Base-by-base conservation (phyloP, 2,888 invertebrate genomes). In the Stenoptilia bipunctidactyla region DNA sequence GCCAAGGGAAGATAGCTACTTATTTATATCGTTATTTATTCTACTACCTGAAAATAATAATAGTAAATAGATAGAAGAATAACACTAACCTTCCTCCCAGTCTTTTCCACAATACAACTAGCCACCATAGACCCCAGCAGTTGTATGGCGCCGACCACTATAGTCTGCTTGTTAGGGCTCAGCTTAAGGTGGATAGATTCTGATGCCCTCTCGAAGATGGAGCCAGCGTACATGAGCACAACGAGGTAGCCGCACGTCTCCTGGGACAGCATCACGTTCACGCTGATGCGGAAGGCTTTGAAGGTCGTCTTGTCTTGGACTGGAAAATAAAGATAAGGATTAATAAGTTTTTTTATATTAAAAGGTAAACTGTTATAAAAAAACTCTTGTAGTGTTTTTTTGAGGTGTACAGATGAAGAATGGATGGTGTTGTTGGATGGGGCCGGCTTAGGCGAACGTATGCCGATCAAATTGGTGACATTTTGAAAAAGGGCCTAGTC, bases 161-260 rank as follows among this genome's bases (percentile, higher is more conserved):
- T 82, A 0, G 83, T 82, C 59, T 83, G 83, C 54, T 82, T 80
- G 54, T 83, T 83, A 1, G 83, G 75, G 43, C 76, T 77, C 30
- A 83, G 61, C 38, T 70, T 75, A 15, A 83, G 49, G 43, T 70
- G 71, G 50, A 82, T 83, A 15, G 82, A 73, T 44, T 73, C 69
- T 0, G 82, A 69, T 0, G 83, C 83, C 44, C 70, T 61, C 49
- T 79, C 82, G 57, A 83, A 83, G 57, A 83, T 83, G 15, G 80
- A 76, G 0, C 83, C 72, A 0, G 83, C 83, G 40, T 83, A 83
- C 71, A 77, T 83, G 13, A 83, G 68, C n/a, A 83, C 82, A 39
- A 83, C 83, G 35, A 83, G 61, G 61, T 82, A 83, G 0, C 83
- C 83, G 40, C 83, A 83, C 0, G 83, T 83, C 46, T 83, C 83